These are phyloP conservation scores for Spialia ferax DNA, from an alignment of 2,888 invertebrate species.

Conservation along the genomic window DNA sequence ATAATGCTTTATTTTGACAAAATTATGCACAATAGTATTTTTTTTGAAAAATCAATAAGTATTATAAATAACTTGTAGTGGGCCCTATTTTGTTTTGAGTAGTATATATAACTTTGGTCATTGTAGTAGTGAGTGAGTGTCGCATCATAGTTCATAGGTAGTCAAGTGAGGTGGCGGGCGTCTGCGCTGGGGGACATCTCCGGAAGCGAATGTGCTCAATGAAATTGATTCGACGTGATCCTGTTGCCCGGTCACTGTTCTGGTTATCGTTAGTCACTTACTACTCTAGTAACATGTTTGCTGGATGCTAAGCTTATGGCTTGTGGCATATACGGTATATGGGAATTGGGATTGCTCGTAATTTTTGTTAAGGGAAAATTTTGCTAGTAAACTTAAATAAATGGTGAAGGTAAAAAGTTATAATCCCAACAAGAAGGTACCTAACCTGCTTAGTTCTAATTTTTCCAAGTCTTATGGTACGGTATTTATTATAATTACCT, in stretches of 20 bases:
- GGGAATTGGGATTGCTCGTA: background rate
- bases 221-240: slow-evolving; percentile 76
- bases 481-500: too few species aligned
- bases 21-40: too few species aligned
- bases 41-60: too few species aligned
- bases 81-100: too few species aligned
- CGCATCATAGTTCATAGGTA: slow-evolving; percentile 45
- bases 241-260: slow-evolving; percentile 80
- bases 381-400: too few species aligned
- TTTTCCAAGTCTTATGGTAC: too few species aligned
- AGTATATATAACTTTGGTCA: slow-evolving; percentile 17
- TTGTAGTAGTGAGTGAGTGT: slow-evolving; percentile 30
- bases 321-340: background rate
- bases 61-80: too few species aligned
- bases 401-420: too few species aligned
- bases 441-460: too few species aligned
- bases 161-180: slow-evolving; percentile 54
- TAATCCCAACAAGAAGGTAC: too few species aligned
- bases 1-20: too few species aligned
- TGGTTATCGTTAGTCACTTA: slow-evolving; percentile 74
- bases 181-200: slow-evolving; percentile 71
- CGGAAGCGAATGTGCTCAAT: slow-evolving; percentile 79
- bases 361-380: background rate
- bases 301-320: background rate
- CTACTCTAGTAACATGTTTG: slow-evolving; percentile 11